These are phyloP conservation scores for Lingula anatina DNA, from an alignment of 2,888 invertebrate species.

Conservation along the genomic window DNA sequence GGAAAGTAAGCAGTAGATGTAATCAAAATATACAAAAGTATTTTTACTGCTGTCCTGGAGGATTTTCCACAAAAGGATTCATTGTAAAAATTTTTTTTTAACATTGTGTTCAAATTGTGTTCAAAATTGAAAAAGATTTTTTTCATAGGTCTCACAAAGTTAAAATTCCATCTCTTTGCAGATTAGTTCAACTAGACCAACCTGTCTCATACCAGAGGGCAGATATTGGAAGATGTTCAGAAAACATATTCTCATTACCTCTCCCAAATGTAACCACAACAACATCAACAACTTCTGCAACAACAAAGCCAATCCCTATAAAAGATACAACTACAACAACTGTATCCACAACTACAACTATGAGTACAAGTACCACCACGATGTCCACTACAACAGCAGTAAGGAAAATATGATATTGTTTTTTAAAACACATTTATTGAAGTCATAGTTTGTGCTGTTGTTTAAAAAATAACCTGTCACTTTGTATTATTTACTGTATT, in stretches of 20 bases:
- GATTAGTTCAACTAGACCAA: conserved; percentile 63
- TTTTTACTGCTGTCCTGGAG: too few species aligned
- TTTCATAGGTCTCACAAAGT: too few species aligned
- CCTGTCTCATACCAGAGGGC: conserved; percentile 59
- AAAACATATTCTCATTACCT: background rate
- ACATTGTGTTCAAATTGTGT: too few species aligned
- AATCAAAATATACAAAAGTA: too few species aligned
- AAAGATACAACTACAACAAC: background rate
- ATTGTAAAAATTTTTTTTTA: too few species aligned
- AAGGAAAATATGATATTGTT: background rate
- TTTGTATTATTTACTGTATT: too few species aligned
- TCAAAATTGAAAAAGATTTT: conserved; percentile 16
- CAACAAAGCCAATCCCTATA: background rate
- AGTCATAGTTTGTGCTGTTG: too few species aligned
- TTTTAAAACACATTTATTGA: too few species aligned
- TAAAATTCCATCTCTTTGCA: conserved; percentile 33
- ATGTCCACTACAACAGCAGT: background rate
- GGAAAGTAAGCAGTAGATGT: conserved; percentile 61
- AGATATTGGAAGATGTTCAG: conserved; percentile 58
- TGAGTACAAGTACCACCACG: background rate
- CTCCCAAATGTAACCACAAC: background rate
- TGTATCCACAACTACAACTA: background rate
- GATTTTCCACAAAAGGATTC: too few species aligned
- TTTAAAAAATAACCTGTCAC: too few species aligned
- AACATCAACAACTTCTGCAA: conserved; percentile 1